A percentile compares a stretch with the other conserved stretches of the same genome.
phyloP scores from a whole-genome alignment of 2,113 vertebrate species.

The Rhadina sibilatrix region DNA sequence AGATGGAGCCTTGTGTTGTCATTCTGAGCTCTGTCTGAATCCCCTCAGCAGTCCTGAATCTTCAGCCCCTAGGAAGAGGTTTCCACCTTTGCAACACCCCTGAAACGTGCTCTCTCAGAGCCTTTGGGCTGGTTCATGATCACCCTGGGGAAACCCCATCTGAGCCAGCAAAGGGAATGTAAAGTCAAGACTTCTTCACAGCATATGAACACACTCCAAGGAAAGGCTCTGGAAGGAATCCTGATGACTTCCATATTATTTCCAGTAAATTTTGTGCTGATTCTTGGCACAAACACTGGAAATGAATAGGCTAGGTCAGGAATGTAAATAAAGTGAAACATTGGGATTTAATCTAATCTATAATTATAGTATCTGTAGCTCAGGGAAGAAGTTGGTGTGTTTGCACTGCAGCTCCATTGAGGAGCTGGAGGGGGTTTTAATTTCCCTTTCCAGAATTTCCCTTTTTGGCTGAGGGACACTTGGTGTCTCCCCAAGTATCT shows the following conservation, averaged over 20 bases:
- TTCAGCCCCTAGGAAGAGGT: not conserved
- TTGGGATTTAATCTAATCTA: slow-evolving; percentile 70
- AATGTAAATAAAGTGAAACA: slow-evolving; percentile 75
- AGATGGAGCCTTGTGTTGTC: not conserved
- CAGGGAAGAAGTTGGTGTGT: slow-evolving; percentile 29
- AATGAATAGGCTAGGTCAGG: slow-evolving; percentile 71
- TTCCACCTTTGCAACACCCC: not conserved
- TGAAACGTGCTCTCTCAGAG: not conserved
- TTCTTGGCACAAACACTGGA: slow-evolving; percentile 71
- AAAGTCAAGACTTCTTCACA: slow-evolving; percentile 13
- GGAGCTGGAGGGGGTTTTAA: not conserved
- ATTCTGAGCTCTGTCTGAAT: not conserved
- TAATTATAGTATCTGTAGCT: slow-evolving; percentile 66
- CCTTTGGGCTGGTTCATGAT: not conserved
- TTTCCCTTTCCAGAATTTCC: not conserved
- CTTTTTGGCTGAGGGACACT: slow-evolving; percentile 2
- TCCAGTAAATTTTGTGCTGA: slow-evolving; percentile 74
- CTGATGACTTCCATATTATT: slow-evolving; percentile 72
- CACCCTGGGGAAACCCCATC: not conserved
- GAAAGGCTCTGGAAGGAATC: slow-evolving; percentile 65
- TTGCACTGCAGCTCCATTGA: not conserved
- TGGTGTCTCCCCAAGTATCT: slow-evolving; percentile 16
- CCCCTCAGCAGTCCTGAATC: not conserved
- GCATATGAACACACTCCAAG: slow-evolving; percentile 32
- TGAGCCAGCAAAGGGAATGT: not conserved